These are phyloP conservation scores for Amphipyra tragopoginis DNA, from an alignment of 2,888 invertebrate genomes.

Conservation along the genomic window DNA sequence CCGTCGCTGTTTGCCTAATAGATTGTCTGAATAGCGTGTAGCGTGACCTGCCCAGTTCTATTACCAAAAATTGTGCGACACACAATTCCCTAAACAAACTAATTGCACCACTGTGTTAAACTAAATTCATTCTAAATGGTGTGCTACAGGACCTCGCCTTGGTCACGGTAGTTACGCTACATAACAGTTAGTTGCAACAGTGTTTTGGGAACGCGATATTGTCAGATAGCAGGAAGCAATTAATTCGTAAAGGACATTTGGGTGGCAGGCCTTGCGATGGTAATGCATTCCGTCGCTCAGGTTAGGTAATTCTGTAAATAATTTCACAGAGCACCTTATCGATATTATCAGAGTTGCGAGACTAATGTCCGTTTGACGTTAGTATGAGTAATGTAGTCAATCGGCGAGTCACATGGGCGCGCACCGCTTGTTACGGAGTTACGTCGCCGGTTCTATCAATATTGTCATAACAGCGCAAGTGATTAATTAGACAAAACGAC, in stretches of 20 bases:
- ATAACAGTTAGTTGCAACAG: conserved; percentile 38
- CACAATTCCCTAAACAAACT: conserved; percentile 2
- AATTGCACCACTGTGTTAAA: background rate
- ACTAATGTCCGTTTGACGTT: background rate
- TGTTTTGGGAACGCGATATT: conserved; percentile 40
- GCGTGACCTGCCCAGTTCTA: no score
- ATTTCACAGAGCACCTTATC: conserved; percentile 7
- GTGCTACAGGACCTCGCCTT: conserved; percentile 37
- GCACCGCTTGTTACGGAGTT: background rate
- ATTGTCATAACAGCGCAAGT: conserved; percentile 23
- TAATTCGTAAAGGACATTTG: conserved; percentile 47
- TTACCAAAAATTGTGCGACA: conserved; percentile 4
- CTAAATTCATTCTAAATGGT: conserved; percentile 12
- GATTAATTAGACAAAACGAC: conserved; percentile 14
- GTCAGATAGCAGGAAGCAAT: conserved; percentile 51
- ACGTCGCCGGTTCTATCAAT: conserved; percentile 21
- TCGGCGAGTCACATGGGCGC: background rate
- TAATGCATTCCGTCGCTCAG: conserved; percentile 8
- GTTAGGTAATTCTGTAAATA: conserved; percentile 10
- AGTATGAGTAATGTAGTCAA: background rate
- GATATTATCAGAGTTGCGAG: background rate
- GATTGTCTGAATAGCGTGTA: background rate
- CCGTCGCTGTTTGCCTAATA: background rate
- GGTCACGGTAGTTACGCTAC: conserved; percentile 44
- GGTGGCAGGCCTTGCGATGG: conserved; percentile 14